Conservation (phyloP, 1,140 invertebrate species). For the Drosophila novamexicana region DNA sequence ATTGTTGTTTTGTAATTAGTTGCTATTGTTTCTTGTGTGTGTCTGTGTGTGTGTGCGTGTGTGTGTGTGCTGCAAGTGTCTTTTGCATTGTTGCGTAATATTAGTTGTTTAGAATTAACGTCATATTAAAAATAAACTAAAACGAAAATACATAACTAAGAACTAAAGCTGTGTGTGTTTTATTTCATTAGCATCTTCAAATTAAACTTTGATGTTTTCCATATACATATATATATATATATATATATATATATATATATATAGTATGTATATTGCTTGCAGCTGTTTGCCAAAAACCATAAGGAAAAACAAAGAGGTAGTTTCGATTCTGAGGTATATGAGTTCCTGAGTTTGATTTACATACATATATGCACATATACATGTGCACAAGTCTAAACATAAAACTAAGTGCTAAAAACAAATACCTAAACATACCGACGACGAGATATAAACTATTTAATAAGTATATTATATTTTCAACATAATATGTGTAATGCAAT, state of each 20-base stretch:
- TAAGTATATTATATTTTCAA: conserved; percentile 1
- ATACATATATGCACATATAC: conserved; percentile 31
- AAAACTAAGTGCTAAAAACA: conserved; percentile 46
- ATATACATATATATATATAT: neutral
- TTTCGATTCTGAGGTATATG: conserved; percentile 82
- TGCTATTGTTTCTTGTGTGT: conserved; percentile 51
- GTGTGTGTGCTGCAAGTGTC: conserved; percentile 19
- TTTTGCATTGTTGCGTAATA: conserved; percentile 48
- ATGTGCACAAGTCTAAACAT: conserved; percentile 44
- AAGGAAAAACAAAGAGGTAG: conserved; percentile 66
- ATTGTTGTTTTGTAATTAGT: conserved; percentile 38
- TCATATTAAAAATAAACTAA: conserved; percentile 50
- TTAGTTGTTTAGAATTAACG: conserved; percentile 34
- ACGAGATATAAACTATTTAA: neutral
- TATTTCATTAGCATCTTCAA: conserved; percentile 70
- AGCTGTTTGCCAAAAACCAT: conserved; percentile 31
- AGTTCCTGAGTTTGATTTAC: conserved; percentile 81
- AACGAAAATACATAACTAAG: conserved; percentile 58
- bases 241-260: conserved; percentile 3
- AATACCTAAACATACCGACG: conserved; percentile 36
- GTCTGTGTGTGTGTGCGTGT: conserved; percentile 18
- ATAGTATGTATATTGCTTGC: conserved; percentile 22
- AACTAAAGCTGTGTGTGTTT: conserved; percentile 55
- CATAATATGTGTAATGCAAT: conserved; percentile 17
- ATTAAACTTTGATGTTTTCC: conserved; percentile 52